Conservation (phyloP, 2,113 vertebrate genomes). For the Martes martes region DNA sequence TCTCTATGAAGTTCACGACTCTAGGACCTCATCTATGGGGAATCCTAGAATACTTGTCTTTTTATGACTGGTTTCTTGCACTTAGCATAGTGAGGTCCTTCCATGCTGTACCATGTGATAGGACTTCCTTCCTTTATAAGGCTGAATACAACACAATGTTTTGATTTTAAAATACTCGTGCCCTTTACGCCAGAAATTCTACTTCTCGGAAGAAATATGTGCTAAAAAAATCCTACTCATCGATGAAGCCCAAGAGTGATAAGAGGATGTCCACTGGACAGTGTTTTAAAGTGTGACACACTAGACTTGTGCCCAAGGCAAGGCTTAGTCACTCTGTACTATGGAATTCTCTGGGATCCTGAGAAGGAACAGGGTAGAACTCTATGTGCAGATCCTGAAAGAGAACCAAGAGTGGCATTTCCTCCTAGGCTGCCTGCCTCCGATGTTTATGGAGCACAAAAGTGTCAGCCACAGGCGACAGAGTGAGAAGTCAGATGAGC, state of each 20-base stretch:
- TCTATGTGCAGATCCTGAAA: background rate
- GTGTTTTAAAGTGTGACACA: background rate
- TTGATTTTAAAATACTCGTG: background rate
- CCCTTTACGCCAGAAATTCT: background rate
- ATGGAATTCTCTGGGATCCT: background rate
- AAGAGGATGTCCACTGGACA: background rate
- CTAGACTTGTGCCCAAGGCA: background rate
- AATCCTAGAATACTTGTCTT: background rate
- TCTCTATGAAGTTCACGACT: background rate
- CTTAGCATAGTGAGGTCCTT: background rate
- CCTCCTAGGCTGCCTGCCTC: background rate
- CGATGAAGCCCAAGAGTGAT: background rate
- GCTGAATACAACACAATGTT: background rate
- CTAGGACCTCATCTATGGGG: background rate
- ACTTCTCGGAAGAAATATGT: background rate
- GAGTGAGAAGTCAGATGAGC: background rate
- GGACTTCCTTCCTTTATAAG: background rate
- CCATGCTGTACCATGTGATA: fast-evolving
- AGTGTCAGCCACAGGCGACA: fast-evolving
- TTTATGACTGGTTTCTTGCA: background rate
- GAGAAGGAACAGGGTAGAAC: background rate
- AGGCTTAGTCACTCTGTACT: background rate
- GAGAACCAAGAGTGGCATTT: background rate
- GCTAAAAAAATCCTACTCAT: background rate
- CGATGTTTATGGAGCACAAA: fast-evolving